These are phyloP conservation scores for Carduelis carduelis DNA, from an alignment of 2,797 vertebrate species.

Conservation along the genomic window DNA sequence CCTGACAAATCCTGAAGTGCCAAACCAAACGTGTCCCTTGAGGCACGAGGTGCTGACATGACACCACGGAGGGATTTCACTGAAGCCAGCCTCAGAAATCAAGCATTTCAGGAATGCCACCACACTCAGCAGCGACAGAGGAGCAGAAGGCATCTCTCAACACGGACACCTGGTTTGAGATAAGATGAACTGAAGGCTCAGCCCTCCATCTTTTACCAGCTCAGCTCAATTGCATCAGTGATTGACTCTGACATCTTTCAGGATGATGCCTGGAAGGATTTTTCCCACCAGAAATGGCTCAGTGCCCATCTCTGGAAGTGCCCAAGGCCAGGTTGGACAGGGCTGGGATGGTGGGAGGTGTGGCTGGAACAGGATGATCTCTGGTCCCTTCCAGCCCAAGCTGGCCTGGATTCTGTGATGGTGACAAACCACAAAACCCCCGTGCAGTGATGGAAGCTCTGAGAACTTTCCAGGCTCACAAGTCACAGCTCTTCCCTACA, in stretches of 20 bases:
- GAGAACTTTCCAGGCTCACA: neutral
- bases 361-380: neutral
- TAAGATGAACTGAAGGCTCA: neutral
- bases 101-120: neutral
- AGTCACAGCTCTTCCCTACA: neutral
- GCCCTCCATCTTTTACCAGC: neutral
- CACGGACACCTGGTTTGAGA: neutral
- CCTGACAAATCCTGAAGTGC: neutral
- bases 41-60: neutral
- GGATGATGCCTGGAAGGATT: neutral
- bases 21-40: rapidly evolving
- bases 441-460: neutral
- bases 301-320: neutral
- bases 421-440: neutral
- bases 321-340: neutral
- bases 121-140: neutral
- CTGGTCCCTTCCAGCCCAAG: neutral
- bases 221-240: neutral
- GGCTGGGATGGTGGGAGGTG: neutral
- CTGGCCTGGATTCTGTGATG: neutral
- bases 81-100: neutral
- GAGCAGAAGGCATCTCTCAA: neutral
- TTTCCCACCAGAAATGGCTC: neutral
- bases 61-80: neutral
- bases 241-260: neutral